Evolutionary conservation across 2,797 vertebrate genomes (phyloP), one percentile per base, ranked within the genome.

Genomic region (Lateolabrax maculatus): DNA sequence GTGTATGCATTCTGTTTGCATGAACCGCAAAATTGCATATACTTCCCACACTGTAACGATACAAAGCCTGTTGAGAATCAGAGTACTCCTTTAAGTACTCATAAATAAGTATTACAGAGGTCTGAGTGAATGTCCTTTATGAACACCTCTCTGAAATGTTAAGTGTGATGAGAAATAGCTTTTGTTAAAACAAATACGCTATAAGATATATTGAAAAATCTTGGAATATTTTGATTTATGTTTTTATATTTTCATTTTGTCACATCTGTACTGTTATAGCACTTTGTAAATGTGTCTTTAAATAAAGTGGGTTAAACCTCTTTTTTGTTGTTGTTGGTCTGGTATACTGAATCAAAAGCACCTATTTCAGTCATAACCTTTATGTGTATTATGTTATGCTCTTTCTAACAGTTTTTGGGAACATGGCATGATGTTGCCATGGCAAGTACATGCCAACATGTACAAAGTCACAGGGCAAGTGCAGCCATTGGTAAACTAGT

Each of bases 371-470:
- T 12, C 8, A 4, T 16, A 65, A 8, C 2, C 37, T 43, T n/a
- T 39, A 15, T 31, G 1, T 44, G 8, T 52, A 19, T 64, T 31
- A 39, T 19, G 3, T n/a, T 0, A 51, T 23, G 1, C 49, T 23
- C 23, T 66, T 60, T 18, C 19, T 15, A 2, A 75, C 89, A 99
- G 98, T 95, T 98, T 71, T 93, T 96, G 0, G 98, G 98, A 31
- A 98, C 96, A 36, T 99, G 98, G 98, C 95, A 96, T 0, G 95
- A 96, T 2, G 6, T 98, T 0, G 97, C 95, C 0, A 29, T 93
- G 0, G 96, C 96, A 1, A 96, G 94, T 0, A 94, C 94, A 21
- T 97, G 96, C 77, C 86, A 74, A 0, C 90, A 95, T 87, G 64
- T 96, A 77, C 92, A 89, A 70, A 86, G 71, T 12, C 61, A 95